These are phyloP conservation scores for Phodopus roborovskii DNA, from an alignment of 2,113 vertebrate genomes.

Conservation along the genomic window DNA sequence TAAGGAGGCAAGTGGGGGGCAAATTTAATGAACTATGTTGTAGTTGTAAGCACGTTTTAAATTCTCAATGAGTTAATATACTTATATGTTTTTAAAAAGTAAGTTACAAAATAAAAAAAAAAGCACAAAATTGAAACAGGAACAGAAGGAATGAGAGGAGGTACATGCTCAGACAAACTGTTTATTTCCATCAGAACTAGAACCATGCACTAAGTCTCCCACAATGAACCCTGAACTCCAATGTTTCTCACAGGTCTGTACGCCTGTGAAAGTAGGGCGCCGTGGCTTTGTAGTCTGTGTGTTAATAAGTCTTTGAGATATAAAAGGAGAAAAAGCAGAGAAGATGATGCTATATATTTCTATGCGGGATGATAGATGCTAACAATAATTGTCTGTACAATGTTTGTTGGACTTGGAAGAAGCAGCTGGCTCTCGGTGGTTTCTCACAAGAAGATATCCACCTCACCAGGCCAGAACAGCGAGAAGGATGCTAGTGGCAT, in stretches of 20 bases:
- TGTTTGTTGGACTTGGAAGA: conserved; percentile 54
- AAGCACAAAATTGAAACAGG: background rate
- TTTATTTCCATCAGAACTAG: conserved; percentile 53
- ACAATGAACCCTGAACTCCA: conserved; percentile 52
- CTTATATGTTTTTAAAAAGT: background rate
- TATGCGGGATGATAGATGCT: conserved; percentile 54
- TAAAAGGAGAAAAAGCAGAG: conserved; percentile 52
- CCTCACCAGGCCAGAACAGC: conserved; percentile 66
- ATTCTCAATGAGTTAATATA: background rate
- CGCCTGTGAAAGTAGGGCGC: background rate
- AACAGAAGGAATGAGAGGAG: background rate
- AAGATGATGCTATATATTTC: conserved; percentile 50
- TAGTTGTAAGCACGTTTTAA: background rate
- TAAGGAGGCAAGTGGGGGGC: background rate
- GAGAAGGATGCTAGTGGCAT: conserved; percentile 64
- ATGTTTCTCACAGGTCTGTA: conserved; percentile 9
- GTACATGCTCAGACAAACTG: background rate
- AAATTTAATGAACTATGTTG: background rate
- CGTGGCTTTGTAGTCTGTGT: background rate
- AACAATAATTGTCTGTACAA: conserved; percentile 63
- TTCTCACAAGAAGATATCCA: conserved; percentile 67
- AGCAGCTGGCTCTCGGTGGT: conserved; percentile 76
- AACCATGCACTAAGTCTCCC: conserved; percentile 49
- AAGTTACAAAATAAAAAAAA: background rate
- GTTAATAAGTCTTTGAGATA: conserved; percentile 67